Evolutionary conservation across 37 sponge, comb jelly and placozoan genomes (phyloP).

Genomic region (Aphrocallistes beatrix): DNA sequence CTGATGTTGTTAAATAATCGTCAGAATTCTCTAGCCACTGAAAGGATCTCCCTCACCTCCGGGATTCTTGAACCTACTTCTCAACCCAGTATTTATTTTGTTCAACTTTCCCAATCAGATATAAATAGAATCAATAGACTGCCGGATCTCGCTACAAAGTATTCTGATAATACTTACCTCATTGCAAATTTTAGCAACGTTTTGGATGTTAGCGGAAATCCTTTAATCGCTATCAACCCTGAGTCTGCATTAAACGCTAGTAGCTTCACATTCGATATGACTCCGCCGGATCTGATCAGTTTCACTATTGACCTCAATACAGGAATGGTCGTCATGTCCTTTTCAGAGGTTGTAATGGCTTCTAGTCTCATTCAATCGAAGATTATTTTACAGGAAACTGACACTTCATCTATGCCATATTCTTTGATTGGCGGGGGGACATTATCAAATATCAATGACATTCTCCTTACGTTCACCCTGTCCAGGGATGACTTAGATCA

Average conservation of each 20-base stretch:
- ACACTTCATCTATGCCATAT: neutral
- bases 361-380: constrained; percentile 5
- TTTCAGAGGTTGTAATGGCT: constrained; percentile 54
- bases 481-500: constrained; percentile 38
- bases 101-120: constrained; percentile 1
- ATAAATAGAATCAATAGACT: neutral
- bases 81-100: constrained; percentile 6
- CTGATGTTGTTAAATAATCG: constrained; percentile 18
- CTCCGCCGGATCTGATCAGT: constrained; percentile 38
- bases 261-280: constrained; percentile 30
- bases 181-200: constrained; percentile 36
- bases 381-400: constrained; percentile 38
- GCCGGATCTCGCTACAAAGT: constrained; percentile 24
- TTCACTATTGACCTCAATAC: constrained; percentile 58
- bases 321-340: constrained; percentile 43
- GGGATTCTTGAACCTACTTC: neutral
- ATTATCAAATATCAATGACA: constrained; percentile 38
- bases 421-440: constrained; percentile 36
- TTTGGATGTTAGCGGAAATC: constrained; percentile 50
- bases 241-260: constrained; percentile 14
- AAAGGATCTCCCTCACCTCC: neutral
- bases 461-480: constrained; percentile 30
- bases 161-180: constrained; percentile 43
- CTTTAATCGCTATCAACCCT: constrained; percentile 20
- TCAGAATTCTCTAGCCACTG: neutral